These are phyloP conservation scores for Eurystomus gularis DNA, from an alignment of 2,113 vertebrate species.

Conservation along the genomic window DNA sequence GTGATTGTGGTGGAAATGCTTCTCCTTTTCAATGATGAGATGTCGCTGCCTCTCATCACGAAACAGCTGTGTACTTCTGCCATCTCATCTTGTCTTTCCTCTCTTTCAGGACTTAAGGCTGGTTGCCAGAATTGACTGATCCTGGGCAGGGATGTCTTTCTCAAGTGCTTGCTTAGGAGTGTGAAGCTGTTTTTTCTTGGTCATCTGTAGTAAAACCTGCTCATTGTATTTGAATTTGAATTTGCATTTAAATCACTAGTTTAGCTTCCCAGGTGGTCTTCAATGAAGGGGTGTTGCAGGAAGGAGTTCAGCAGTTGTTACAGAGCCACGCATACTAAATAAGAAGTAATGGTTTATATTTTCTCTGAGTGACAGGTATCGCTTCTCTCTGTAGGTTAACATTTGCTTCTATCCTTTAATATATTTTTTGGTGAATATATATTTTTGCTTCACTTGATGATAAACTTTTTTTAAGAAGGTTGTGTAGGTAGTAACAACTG, in stretches of 20 bases:
- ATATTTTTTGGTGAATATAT: not conserved
- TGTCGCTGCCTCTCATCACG: not conserved
- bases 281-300: not conserved
- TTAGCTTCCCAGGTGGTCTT: not conserved
- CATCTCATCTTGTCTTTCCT: not conserved
- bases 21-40: not conserved
- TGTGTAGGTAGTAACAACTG: not conserved
- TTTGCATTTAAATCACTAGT: not conserved
- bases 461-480: not conserved
- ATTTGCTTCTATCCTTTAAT: not conserved
- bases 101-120: not conserved
- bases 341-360: not conserved
- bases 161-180: not conserved
- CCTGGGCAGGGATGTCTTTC: not conserved
- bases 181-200: not conserved
- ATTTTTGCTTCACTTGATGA: not conserved
- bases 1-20: not conserved
- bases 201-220: not conserved
- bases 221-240: too few relatives aligned
- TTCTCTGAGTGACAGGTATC: not conserved
- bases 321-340: not conserved
- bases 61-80: not conserved
- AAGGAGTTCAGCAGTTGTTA: not conserved
- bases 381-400: not conserved
- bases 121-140: not conserved